Base-by-base conservation (phyloP, 2,888 invertebrate species). In the Sussaba pulchella region DNA sequence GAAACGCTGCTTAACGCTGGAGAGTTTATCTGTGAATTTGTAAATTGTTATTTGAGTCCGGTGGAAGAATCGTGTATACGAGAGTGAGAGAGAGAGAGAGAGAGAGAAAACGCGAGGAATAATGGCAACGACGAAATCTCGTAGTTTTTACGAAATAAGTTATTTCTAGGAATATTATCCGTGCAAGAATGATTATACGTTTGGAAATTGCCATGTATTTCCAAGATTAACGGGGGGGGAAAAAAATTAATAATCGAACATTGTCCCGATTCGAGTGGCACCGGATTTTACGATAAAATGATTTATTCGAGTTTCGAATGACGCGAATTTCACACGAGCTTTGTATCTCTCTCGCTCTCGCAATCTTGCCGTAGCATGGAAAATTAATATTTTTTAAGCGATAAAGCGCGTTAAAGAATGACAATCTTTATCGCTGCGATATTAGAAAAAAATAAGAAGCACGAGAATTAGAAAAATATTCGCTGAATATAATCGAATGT, bases 361-460 rank as follows among this genome's bases (percentile, higher is more conserved):
- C n/a, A 67, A 50, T 80, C 71, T 80, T 75, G 79, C 71, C 79
- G 69, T 69, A 69, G 52, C 67, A 69, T 45, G 45, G 19, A 63
- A 41, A n/a, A 21, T 12, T 50, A 9, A 19, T 21, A 8, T n/a
- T 41, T 43, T 63, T 43, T 45, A 9, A 14, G n/a, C n/a, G 41
- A 39, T 21, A 24, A n/a, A 24, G 14, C 26, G 21, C 14, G 26
- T 12, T 17, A 0, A 14, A 2, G 17, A 31, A 17, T 1, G 4
- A 17, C 57, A 31, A 57, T 14, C 8, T 14, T 5, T 54, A 41
- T 41, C 21, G 41, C 10, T 26, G 39, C 54, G 67, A 54, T 24
- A 41, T 41, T 69, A 17, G 36, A 24, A 41, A 59, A 10, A 17
- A 52, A 14, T 14, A 26, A 45, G n/a, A 1, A 54, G 19, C 17